These are phyloP conservation scores for Lutjanus argentimaculatus DNA, from an alignment of 2,797 vertebrate genomes.

Conservation along the genomic window DNA sequence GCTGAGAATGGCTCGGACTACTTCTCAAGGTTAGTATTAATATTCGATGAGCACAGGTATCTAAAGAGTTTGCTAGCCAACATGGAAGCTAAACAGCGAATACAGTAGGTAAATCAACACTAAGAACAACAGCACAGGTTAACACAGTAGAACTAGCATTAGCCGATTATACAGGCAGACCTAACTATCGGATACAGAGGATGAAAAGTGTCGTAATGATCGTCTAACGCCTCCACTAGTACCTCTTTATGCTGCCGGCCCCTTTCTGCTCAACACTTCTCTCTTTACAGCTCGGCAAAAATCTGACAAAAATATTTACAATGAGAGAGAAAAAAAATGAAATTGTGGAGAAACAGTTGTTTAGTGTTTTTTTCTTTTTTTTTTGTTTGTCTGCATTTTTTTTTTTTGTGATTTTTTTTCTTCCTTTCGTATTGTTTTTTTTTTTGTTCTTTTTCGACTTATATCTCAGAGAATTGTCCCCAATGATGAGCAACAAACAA, in stretches of 20 bases:
- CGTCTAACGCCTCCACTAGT: conserved; percentile 78
- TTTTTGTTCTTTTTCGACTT: conserved; percentile 71
- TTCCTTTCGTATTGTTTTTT: conserved; percentile 70
- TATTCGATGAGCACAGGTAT: conserved; percentile 69
- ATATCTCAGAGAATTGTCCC: conserved; percentile 86
- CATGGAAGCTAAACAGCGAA: conserved; percentile 78
- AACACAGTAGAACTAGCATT: conserved; percentile 78
- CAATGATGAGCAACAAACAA: conserved; percentile 87
- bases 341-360: conserved; percentile 89
- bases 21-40: conserved; percentile 65
- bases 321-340: conserved; percentile 88
- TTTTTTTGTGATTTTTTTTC: conserved; percentile 68
- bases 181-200: conserved; percentile 72
- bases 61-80: conserved; percentile 72
- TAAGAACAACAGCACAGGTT: conserved; percentile 81
- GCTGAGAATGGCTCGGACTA: conserved; percentile 68
- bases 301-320: conserved; percentile 92
- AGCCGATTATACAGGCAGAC: conserved; percentile 78
- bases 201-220: conserved; percentile 57
- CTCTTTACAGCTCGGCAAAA: conserved; percentile 88
- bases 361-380: conserved; percentile 77
- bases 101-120: conserved; percentile 84
- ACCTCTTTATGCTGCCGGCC: conserved; percentile 88
- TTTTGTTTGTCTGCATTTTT: conserved; percentile 78
- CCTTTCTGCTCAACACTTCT: conserved; percentile 86